Evolutionary conservation across 1,140 invertebrate genomes (phyloP).

Genomic region (Trachymyrmex septentrionalis): DNA sequence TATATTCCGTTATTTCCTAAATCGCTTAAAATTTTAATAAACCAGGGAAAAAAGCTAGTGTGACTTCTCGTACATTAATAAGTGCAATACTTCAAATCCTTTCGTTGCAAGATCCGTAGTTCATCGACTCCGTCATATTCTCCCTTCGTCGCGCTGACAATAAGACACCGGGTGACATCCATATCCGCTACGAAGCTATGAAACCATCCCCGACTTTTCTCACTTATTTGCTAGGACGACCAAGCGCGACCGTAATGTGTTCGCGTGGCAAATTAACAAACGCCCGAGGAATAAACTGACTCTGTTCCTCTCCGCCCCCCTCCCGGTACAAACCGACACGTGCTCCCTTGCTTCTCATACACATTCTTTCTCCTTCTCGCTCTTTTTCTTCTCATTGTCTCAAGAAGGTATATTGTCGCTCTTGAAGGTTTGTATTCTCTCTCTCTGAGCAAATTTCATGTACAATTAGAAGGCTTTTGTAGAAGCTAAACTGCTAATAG

Average conservation of each 20-base stretch:
- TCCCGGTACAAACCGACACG: slow-evolving; percentile 58
- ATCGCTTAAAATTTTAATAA: slow-evolving; percentile 27
- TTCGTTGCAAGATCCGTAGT: slow-evolving; percentile 21
- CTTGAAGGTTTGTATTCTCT: slow-evolving; percentile 60
- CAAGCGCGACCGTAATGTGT: slow-evolving; percentile 73
- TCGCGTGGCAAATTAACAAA: slow-evolving; percentile 82
- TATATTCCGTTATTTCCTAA: slow-evolving; percentile 11
- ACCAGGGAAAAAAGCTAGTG: background rate
- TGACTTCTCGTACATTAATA: slow-evolving; percentile 20
- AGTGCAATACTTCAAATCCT: background rate
- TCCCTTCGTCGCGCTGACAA: slow-evolving; percentile 50
- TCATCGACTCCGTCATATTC: slow-evolving; percentile 40
- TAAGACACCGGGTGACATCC: slow-evolving; percentile 58
- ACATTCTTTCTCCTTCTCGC: slow-evolving; percentile 25
- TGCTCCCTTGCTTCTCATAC: slow-evolving; percentile 40
- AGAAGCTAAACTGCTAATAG: slow-evolving; percentile 82
- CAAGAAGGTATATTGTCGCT: slow-evolving; percentile 75
- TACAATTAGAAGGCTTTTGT: slow-evolving; percentile 85
- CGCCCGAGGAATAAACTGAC: slow-evolving; percentile 75
- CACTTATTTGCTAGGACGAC: slow-evolving; percentile 43
- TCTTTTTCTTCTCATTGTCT: slow-evolving; percentile 45
- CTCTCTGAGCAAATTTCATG: slow-evolving; percentile 80
- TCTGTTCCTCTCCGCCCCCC: slow-evolving; percentile 57
- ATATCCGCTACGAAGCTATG: slow-evolving; percentile 45
- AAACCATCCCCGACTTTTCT: slow-evolving; percentile 62